Evolutionary conservation across 2,797 vertebrate genomes (phyloP).

Genomic region (Cossypha niveicapilla): DNA sequence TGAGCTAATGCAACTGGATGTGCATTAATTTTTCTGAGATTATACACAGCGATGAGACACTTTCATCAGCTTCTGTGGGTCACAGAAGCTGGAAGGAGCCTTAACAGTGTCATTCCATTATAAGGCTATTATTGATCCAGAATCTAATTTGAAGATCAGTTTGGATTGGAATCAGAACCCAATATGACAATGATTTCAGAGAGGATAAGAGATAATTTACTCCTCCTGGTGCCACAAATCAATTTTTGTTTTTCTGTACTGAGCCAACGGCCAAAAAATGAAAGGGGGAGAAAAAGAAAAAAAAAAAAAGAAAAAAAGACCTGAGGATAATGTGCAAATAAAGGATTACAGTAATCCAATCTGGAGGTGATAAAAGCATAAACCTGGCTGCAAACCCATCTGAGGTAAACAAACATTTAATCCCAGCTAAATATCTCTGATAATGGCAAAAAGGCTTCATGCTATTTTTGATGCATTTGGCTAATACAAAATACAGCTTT

Average conservation of each 20-base stretch:
- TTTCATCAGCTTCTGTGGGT: not conserved
- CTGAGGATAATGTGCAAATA: conserved; percentile 17
- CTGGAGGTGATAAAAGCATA: conserved; percentile 48
- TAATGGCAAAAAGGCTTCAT: conserved; percentile 8
- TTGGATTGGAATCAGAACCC: conserved; percentile 59
- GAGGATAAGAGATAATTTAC: conserved; percentile 45
- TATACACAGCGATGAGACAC: not conserved
- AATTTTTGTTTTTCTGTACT: conserved; percentile 44
- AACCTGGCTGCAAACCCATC: conserved; percentile 8
- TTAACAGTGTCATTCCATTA: conserved; percentile 30
- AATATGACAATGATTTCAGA: conserved; percentile 46
- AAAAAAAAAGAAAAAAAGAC: not conserved
- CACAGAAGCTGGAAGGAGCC: conserved; percentile 18
- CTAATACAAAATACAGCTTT: conserved; percentile 7
- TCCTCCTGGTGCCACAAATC: conserved; percentile 36
- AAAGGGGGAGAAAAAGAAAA: rapidly evolving
- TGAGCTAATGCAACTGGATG: not conserved
- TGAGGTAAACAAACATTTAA: conserved; percentile 58
- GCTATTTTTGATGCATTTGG: conserved; percentile 15
- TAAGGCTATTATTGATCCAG: conserved; percentile 47
- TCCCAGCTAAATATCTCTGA: conserved; percentile 55
- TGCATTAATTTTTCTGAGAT: conserved; percentile 32
- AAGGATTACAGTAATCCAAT: conserved; percentile 65
- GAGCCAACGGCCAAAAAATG: not conserved
- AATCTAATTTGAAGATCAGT: conserved; percentile 60